These are phyloP conservation scores for Iguana delicatissima DNA, from an alignment of 2,797 vertebrate species.

Conservation along the genomic window DNA sequence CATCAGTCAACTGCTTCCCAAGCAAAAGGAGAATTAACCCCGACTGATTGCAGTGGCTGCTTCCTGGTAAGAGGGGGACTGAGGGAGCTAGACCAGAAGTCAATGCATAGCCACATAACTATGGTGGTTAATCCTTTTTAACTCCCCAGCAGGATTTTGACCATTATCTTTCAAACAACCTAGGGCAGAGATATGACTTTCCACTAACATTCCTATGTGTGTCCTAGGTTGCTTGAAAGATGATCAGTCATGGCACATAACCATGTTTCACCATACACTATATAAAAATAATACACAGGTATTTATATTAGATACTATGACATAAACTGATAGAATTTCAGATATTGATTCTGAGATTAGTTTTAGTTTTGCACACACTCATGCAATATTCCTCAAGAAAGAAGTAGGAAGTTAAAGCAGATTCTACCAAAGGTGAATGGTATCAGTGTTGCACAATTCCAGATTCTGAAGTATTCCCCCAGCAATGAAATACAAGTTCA, in stretches of 20 bases:
- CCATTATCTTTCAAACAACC: too few species aligned
- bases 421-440: neutral
- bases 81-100: too few species aligned
- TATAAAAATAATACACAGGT: neutral
- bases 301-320: neutral
- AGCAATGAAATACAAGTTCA: constrained; percentile 1
- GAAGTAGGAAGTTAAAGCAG: neutral
- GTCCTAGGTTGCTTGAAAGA: neutral
- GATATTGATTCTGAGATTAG: neutral
- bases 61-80: too few species aligned
- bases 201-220: too few species aligned
- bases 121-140: too few species aligned
- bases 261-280: neutral
- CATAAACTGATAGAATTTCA: neutral
- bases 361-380: constrained; percentile 4
- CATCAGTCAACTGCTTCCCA: too few species aligned
- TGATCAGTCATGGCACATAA: neutral
- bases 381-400: neutral
- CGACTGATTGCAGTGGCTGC: too few species aligned
- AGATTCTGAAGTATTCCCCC: neutral
- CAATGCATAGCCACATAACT: too few species aligned
- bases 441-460: neutral
- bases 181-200: too few species aligned
- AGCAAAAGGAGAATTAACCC: too few species aligned
- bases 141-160: too few species aligned